Evolutionary conservation across 2,797 vertebrate species (phyloP), one percentile per base, ranked within the genome.

Genomic region (Allobates femoralis): DNA sequence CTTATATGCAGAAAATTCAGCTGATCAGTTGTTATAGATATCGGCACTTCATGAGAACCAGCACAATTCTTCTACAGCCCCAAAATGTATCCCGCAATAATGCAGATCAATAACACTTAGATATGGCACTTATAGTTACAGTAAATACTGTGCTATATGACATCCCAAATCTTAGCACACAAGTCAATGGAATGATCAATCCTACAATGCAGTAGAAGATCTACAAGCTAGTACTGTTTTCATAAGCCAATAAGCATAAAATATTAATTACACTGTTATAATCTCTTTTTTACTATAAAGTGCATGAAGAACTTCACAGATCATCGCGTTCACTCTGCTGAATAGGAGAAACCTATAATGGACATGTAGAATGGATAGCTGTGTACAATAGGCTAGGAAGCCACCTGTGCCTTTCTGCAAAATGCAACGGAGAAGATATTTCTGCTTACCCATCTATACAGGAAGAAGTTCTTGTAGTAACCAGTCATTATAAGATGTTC

Each of bases 61-160:
- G 12, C 30, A 62, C 15, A 79, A 79, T 79, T 41, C 32, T 60
- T 62, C 58, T 26, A 79, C 32, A 26, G 23, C 11, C 23, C 32
- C 34, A 62, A 60, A 34, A 79, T 60, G 34, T 46, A 16, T 79
- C 34, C n/a, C 5, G 32, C 34, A 60, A 37, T n/a, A 41, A 41
- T 41, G 55, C 56, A 16, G 55, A 79, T 79, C 56, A 58, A 79
- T 79, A 79, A 79, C 56, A 79, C 77, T 79, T 79, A 62, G 3
- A 79, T 60, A 23, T 56, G 77, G 56, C 23, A 62, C 21, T 60
- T 56, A 28, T 37, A 28, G 55, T 78, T 78, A 23, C 76, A 60
- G 77, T 62, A 41, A 79, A 62, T 79, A 79, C 77, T 26, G 55
- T 41, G 3, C 56, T 60, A 37, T 32, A 60, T 62, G 56, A 41